Percentiles rank a stretch among this genome's conserved stretches.
Evolutionary conservation across 2,888 invertebrate species (phyloP).

Genomic region (Tupiocoris notatus): DNA sequence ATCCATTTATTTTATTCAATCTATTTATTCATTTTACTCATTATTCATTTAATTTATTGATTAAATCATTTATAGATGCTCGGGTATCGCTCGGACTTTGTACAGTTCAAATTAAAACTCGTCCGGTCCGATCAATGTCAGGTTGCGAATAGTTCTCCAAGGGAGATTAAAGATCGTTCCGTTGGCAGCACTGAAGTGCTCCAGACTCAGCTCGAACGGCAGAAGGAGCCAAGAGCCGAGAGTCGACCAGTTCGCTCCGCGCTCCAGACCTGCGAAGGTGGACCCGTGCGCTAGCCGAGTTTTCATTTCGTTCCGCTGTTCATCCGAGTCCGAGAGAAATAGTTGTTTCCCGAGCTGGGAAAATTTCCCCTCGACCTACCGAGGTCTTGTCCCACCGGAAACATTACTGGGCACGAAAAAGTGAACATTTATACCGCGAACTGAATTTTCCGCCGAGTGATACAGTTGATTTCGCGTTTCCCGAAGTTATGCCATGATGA

Average conservation of each 20-base stretch:
- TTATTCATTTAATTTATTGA: no score
- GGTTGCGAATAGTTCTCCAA: no score
- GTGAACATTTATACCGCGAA: no score
- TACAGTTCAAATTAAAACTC: no score
- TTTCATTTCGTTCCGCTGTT: neutral
- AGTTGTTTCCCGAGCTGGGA: neutral
- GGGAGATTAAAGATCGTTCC: neutral
- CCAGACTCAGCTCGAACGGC: neutral
- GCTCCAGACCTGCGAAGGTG: constrained; percentile 40
- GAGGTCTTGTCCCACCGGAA: neutral
- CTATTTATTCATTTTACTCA: no score
- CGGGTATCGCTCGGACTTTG: no score
- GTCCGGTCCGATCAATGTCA: no score
- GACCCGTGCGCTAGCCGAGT: constrained; percentile 19
- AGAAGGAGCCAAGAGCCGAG: neutral
- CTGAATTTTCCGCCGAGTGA: no score
- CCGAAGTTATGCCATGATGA: constrained; percentile 39
- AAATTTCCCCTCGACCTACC: neutral
- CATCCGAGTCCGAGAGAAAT: neutral
- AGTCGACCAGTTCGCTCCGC: constrained; percentile 28
- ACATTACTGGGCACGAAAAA: no score
- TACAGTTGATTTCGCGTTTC: no score
- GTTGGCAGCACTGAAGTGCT: constrained; percentile 12
- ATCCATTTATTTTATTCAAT: no score
- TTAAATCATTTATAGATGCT: no score